A percentile compares a stretch with the other conserved stretches of the same genome.
phyloP scores from a whole-genome alignment of 2,888 invertebrate genomes.

The Archips xylosteana region DNA sequence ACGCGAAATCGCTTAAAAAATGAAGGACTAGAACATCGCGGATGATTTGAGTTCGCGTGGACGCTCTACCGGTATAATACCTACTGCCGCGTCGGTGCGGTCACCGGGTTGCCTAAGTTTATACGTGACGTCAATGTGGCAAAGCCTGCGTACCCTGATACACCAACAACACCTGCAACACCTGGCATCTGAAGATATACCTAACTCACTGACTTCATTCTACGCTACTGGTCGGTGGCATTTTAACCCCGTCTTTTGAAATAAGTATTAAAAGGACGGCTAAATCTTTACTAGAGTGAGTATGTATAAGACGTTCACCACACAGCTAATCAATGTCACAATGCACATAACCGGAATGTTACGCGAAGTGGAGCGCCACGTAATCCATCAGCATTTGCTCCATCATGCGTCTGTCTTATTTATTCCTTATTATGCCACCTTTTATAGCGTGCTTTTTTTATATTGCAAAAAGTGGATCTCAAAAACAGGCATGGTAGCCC shows the following conservation, averaged over 20 bases:
- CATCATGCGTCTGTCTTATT: slow-evolving; percentile 34
- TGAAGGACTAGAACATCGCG: not conserved
- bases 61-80: not conserved
- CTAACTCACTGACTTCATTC: too few relatives aligned
- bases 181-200: too few relatives aligned
- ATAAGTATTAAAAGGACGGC: not conserved
- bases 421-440: slow-evolving; percentile 22
- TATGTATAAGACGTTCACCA: slow-evolving; percentile 29
- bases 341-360: slow-evolving; percentile 50
- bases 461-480: not conserved
- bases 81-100: not conserved
- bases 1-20: not conserved
- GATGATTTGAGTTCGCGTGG: not conserved
- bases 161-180: too few relatives aligned
- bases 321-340: slow-evolving; percentile 48
- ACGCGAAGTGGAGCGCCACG: slow-evolving; percentile 46
- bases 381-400: slow-evolving; percentile 34
- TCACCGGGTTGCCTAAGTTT: too few relatives aligned
- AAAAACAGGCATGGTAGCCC: too few relatives aligned
- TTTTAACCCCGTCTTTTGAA: not conserved
- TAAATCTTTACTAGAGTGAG: not conserved
- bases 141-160: too few relatives aligned
- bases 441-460: too few relatives aligned
- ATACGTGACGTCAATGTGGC: too few relatives aligned
- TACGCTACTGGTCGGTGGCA: not conserved